Evolutionary conservation across 2,888 invertebrate genomes (phyloP).

Genomic region (Xanthia icteritia): DNA sequence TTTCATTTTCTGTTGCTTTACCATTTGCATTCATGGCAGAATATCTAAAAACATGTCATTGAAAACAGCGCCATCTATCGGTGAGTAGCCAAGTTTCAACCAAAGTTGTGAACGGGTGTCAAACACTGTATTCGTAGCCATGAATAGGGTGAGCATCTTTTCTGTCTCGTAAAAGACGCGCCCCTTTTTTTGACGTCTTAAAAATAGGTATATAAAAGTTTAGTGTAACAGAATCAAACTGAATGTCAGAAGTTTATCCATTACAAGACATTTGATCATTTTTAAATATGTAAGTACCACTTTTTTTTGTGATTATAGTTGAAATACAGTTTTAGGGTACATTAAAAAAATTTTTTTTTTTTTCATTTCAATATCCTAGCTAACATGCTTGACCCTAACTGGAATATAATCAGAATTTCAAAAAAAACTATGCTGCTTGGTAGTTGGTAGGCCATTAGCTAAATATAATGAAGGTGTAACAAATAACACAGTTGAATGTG

Average conservation of each 20-base stretch:
- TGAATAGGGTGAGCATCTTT: conserved; percentile 39
- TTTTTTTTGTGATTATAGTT: too few relatives aligned
- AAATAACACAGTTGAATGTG: too few relatives aligned
- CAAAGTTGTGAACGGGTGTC: conserved; percentile 4
- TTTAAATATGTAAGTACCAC: too few relatives aligned
- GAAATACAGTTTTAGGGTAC: too few relatives aligned
- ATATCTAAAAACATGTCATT: conserved; percentile 8
- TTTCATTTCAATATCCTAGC: too few relatives aligned
- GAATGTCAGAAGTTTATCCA: not conserved
- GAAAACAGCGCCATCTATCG: conserved; percentile 76
- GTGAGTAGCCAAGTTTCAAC: conserved; percentile 69
- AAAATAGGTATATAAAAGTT: not conserved
- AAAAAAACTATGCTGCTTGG: too few relatives aligned
- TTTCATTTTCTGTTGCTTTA: not conserved
- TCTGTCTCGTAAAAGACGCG: not conserved
- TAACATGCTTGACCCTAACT: too few relatives aligned
- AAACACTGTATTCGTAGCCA: not conserved
- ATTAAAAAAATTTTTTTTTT: too few relatives aligned
- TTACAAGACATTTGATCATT: not conserved
- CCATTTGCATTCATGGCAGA: not conserved
- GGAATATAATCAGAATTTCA: too few relatives aligned
- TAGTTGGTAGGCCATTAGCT: too few relatives aligned
- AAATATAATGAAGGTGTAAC: too few relatives aligned
- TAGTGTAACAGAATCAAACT: too few relatives aligned
- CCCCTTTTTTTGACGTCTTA: not conserved